Percentiles rank a stretch among this genome's conserved stretches.
Conservation (phyloP, 2,113 vertebrate species). For the Xiphophorus couchianus region DNA sequence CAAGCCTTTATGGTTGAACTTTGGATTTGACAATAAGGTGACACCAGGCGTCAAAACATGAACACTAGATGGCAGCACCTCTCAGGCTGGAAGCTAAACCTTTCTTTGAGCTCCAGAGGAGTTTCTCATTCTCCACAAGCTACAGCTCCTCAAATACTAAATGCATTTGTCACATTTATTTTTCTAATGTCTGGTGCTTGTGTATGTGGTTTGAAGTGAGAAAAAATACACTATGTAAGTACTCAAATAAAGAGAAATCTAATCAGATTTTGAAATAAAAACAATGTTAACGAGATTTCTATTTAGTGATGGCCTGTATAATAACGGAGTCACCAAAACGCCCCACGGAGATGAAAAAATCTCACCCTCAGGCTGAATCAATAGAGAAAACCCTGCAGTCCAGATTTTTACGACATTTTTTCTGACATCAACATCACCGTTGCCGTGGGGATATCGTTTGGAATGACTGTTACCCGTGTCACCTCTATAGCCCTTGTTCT, state of each 20-base stretch:
- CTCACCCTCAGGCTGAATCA: background rate
- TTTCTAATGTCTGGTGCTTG: background rate
- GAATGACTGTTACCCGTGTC: constrained; percentile 66
- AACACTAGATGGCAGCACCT: background rate
- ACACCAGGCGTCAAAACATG: background rate
- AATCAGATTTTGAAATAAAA: background rate
- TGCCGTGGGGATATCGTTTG: constrained; percentile 49
- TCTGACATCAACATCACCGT: constrained; percentile 33
- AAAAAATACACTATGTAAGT: too few species aligned
- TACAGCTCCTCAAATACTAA: too few species aligned
- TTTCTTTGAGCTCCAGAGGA: background rate
- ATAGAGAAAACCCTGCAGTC: constrained; percentile 16
- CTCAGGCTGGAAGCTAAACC: background rate
- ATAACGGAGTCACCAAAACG: background rate
- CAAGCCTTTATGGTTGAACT: too few species aligned
- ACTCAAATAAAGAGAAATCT: too few species aligned
- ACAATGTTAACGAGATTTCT: background rate
- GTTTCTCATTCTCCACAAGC: background rate
- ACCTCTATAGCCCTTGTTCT: constrained; percentile 15
- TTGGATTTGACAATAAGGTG: too few species aligned
- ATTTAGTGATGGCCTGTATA: background rate
- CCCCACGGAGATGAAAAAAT: background rate
- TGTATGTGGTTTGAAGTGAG: background rate
- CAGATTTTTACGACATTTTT: constrained; percentile 10
- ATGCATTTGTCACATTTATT: background rate